These are phyloP conservation scores for Moxostoma hubbsi DNA, from an alignment of 2,797 vertebrate genomes.

Conservation along the genomic window DNA sequence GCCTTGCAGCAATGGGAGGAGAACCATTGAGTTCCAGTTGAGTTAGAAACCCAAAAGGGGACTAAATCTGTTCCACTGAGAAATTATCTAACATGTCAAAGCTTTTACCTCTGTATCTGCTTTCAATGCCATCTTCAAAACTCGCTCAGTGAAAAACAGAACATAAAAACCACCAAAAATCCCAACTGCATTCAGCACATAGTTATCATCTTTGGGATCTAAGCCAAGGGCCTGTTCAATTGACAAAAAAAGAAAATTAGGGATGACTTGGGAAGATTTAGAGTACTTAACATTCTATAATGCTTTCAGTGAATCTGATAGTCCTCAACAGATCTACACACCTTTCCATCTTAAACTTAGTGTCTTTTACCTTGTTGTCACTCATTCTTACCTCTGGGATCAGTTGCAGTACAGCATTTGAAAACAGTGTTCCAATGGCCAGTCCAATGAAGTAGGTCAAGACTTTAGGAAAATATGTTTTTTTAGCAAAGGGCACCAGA, in stretches of 20 bases:
- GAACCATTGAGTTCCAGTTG: background rate
- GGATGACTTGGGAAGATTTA: background rate
- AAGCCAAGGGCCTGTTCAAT: constrained; percentile 83
- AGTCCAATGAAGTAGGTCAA: constrained; percentile 86
- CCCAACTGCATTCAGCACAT: constrained; percentile 79
- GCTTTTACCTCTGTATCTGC: constrained; percentile 78
- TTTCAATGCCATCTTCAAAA: constrained; percentile 83
- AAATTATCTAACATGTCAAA: background rate
- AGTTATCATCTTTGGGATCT: constrained; percentile 82
- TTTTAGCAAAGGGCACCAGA: constrained; percentile 84
- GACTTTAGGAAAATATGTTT: constrained; percentile 85
- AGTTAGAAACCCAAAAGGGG: background rate
- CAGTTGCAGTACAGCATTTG: constrained; percentile 87
- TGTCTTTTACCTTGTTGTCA: background rate
- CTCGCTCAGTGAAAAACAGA: constrained; percentile 82
- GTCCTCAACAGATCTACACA: background rate
- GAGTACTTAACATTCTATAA: too few relatives aligned
- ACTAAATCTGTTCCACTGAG: background rate
- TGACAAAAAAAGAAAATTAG: background rate
- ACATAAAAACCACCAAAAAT: constrained; percentile 87
- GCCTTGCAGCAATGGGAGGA: constrained; percentile 34
- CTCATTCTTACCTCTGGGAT: constrained; percentile 85
- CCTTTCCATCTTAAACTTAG: background rate
- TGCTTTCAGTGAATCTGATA: background rate
- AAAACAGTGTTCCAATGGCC: constrained; percentile 87